Evolutionary conservation across 2,113 vertebrate species (phyloP).

Genomic region (Eolophus roseicapilla): DNA sequence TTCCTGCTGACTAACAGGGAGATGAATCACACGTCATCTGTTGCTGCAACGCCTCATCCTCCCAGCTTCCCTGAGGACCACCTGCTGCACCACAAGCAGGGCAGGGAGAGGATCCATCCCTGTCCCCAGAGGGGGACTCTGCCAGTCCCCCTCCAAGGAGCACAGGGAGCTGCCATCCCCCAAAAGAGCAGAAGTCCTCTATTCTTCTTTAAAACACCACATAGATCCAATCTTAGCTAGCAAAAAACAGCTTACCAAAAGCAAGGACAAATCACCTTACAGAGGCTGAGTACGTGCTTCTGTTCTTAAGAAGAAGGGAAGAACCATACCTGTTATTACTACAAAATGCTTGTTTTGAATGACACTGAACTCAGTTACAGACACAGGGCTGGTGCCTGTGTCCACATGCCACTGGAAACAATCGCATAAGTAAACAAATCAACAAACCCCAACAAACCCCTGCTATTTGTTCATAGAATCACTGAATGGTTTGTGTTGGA

Average conservation of each 20-base stretch:
- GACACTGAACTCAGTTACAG: too few relatives aligned
- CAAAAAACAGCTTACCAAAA: neutral
- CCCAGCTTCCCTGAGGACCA: neutral
- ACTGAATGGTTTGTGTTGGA: neutral
- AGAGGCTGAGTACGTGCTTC: neutral
- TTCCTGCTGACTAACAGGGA: neutral
- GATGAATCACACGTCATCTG: rapidly evolving
- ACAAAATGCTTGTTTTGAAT: neutral
- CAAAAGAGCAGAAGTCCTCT: neutral
- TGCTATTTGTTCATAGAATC: neutral
- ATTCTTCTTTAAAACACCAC: neutral
- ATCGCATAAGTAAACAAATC: neutral
- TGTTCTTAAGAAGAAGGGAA: neutral
- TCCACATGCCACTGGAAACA: neutral
- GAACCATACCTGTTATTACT: neutral
- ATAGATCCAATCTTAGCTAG: neutral
- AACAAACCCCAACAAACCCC: neutral
- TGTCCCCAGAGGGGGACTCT: too few relatives aligned
- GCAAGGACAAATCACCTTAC: neutral
- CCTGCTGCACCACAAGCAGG: neutral
- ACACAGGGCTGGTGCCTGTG: too few relatives aligned
- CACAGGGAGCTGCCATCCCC: neutral
- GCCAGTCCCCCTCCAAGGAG: too few relatives aligned
- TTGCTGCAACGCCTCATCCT: neutral
- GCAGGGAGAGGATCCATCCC: neutral